phyloP scores from a whole-genome alignment of 2,888 invertebrate species.

The Agrochola circellaris region DNA sequence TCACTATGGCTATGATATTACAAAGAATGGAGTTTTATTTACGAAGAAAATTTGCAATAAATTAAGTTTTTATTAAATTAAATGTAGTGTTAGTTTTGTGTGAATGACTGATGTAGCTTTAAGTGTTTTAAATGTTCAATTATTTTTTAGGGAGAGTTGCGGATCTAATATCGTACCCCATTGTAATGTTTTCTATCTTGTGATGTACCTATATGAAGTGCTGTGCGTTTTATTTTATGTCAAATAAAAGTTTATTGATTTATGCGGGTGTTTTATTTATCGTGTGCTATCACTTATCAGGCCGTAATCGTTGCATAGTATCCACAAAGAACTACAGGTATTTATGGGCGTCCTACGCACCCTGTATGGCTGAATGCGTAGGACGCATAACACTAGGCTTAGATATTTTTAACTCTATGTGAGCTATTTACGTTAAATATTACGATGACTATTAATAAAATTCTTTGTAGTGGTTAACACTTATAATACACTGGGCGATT shows the following conservation, averaged over 20 bases:
- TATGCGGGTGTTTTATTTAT: constrained; percentile 44
- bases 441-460: too few species aligned
- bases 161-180: constrained; percentile 62
- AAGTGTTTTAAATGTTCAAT: constrained; percentile 68
- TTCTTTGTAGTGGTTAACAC: too few species aligned
- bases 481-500: too few species aligned
- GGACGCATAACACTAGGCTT: too few species aligned
- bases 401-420: too few species aligned
- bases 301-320: background rate
- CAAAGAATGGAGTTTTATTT: background rate
- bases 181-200: constrained; percentile 72
- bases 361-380: background rate
- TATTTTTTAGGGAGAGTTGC: constrained; percentile 64
- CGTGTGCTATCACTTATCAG: background rate
- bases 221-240: constrained; percentile 74
- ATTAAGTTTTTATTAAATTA: constrained; percentile 34
- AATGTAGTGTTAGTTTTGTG: constrained; percentile 49
- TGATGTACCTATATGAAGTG: constrained; percentile 70
- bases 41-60: constrained; percentile 16
- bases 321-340: background rate
- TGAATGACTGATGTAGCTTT: constrained; percentile 70
- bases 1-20: constrained; percentile 43
- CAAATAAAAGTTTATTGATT: constrained; percentile 71
- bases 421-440: too few species aligned
- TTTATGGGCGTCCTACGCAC: background rate